These are phyloP conservation scores for Drosophila dives DNA, from an alignment of 2,888 invertebrate genomes.

Conservation along the genomic window DNA sequence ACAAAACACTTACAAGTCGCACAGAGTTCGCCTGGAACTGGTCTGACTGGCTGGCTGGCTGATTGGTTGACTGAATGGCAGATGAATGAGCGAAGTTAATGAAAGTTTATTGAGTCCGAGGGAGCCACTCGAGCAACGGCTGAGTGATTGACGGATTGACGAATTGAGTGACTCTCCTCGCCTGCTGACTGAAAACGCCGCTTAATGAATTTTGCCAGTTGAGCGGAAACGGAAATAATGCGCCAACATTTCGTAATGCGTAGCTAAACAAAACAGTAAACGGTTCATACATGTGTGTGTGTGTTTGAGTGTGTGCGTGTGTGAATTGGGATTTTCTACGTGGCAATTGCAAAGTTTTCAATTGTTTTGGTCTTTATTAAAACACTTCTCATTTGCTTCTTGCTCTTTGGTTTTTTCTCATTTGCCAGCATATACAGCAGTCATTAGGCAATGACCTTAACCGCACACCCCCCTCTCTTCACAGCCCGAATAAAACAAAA, in stretches of 20 bases:
- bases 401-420: constrained; percentile 34
- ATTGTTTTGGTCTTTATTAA: constrained; percentile 58
- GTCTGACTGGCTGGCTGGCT: constrained; percentile 20
- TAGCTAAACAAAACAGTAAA: constrained; percentile 35
- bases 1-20: constrained; percentile 72
- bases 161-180: constrained; percentile 35
- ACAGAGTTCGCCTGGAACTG: constrained; percentile 9
- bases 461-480: neutral
- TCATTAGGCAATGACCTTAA: constrained; percentile 42
- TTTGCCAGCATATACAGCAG: constrained; percentile 48
- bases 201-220: constrained; percentile 80
- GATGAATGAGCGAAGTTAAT: constrained; percentile 68
- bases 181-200: constrained; percentile 33
- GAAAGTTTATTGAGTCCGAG: constrained; percentile 72
- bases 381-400: constrained; percentile 57
- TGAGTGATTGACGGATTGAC: constrained; percentile 30
- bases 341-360: constrained; percentile 60
- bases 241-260: constrained; percentile 61
- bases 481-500: neutral
- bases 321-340: constrained; percentile 36
- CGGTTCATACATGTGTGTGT: constrained; percentile 8
- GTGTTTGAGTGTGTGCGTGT: constrained; percentile 7
- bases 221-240: constrained; percentile 76
- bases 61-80: constrained; percentile 49
- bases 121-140: constrained; percentile 46